Percentiles rank a stretch among this genome's conserved stretches.
phyloP scores from a whole-genome alignment of 64 coral and sea anemone species.

The Platygyra sinensis region DNA sequence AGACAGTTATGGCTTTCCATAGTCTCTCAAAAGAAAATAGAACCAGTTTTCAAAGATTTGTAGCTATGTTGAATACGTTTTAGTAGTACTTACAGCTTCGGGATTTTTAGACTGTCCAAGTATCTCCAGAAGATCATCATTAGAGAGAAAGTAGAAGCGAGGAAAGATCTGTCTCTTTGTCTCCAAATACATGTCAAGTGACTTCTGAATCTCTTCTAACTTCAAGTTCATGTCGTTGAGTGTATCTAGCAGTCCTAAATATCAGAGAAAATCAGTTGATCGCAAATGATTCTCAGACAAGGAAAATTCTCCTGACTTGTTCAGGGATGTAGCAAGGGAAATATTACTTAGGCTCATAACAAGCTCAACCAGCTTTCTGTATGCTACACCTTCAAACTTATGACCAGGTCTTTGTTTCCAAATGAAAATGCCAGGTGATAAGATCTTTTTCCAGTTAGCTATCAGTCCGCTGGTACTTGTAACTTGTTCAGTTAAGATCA shows the following conservation, averaged over 20 bases:
- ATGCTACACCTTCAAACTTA: too few species aligned
- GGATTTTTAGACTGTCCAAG: constrained; percentile 99
- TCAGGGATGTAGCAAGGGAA: too few species aligned
- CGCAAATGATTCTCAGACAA: not conserved
- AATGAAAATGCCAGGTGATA: too few species aligned
- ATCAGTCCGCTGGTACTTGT: too few species aligned
- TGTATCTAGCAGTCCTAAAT: constrained; percentile 87
- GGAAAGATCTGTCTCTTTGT: constrained; percentile 98
- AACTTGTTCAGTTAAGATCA: too few species aligned
- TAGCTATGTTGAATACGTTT: not conserved
- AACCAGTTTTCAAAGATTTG: not conserved
- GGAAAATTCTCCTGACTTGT: too few species aligned
- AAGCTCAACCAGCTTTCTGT: too few species aligned
- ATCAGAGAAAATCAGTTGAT: not conserved
- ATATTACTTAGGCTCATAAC: too few species aligned
- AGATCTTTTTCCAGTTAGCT: too few species aligned
- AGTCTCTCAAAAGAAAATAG: too few species aligned
- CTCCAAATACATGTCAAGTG: constrained; percentile 97
- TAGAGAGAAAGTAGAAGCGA: constrained; percentile 97
- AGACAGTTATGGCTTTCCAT: too few species aligned
- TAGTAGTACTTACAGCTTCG: constrained; percentile 86
- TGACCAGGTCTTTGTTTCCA: too few species aligned
- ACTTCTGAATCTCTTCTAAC: constrained; percentile 98
- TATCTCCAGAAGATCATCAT: constrained; percentile 98
- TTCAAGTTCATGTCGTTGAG: constrained; percentile 97